Conservation (phyloP, 2,797 vertebrate species). For the Tapera naevia region DNA sequence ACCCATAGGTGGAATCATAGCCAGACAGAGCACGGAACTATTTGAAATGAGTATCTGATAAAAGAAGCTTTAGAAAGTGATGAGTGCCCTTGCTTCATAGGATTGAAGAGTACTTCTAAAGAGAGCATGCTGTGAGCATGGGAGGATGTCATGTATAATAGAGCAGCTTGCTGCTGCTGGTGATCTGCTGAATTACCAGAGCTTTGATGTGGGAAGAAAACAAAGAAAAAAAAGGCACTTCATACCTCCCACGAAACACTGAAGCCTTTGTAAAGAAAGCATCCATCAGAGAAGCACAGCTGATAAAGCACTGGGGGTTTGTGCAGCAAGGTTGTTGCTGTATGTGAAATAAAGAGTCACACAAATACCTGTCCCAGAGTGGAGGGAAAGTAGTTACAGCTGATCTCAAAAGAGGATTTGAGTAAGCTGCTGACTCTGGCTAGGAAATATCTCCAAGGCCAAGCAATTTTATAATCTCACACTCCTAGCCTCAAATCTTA, state of each 20-base stretch:
- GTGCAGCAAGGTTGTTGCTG: neutral
- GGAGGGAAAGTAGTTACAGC: neutral
- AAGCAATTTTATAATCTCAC: neutral
- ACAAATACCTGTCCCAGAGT: neutral
- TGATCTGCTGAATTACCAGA: neutral
- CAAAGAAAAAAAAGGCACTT: neutral
- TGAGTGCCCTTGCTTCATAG: neutral
- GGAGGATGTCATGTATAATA: neutral
- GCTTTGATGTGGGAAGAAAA: neutral
- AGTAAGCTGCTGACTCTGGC: neutral
- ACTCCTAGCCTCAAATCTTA: neutral
- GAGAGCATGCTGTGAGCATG: neutral
- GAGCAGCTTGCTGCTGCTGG: conserved; percentile 8
- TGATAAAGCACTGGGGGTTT: neutral
- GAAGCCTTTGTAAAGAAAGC: neutral
- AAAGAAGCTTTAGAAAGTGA: neutral
- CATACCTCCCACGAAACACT: neutral
- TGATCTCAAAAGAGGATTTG: conserved; percentile 6
- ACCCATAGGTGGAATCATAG: rapidly evolving
- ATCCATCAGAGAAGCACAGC: neutral
- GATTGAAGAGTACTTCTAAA: neutral
- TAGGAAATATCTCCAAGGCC: neutral
- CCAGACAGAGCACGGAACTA: neutral
- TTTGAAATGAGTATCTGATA: neutral
- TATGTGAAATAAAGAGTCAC: neutral